Evolutionary conservation across 2,113 vertebrate genomes (phyloP), one percentile per base, ranked within the genome.

Genomic region (Odontophorus gujanensis): DNA sequence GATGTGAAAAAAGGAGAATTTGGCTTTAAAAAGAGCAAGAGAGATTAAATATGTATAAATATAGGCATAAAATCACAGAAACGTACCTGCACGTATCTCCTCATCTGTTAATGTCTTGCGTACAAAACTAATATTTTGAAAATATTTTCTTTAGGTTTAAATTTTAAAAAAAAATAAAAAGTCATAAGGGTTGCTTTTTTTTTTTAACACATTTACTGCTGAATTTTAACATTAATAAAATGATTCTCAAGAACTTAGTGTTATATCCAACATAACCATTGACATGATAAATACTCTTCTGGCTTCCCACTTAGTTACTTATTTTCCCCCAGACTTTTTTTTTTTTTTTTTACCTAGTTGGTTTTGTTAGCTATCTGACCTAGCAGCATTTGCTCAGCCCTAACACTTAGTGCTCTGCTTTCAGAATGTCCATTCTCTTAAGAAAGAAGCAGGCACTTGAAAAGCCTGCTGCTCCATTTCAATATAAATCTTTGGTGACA

Each of bases 391-490:
- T 85, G 2, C 36, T 87, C 30, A 65, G 53, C 30, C 68, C 3
- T 66, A 58, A n/a, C 58, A 79, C 16, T 65, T 42, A 62, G 20
- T 7, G 1, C 8, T 92, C 40, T 94, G 58, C 87, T 90, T 93
- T 90, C 73, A 89, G 40, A 79, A 76, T 28, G 16, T 24, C 20
- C 89, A 14, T 81, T 92, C 86, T 94, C 61, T 90, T 65, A 40
- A 6, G 63, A 65, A 73, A 77, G 36, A 51, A 45, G 34, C 9
- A 71, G 22, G 17, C 12, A 69, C 40, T 88, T 93, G 77, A 76
- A 86, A 69, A 21, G 13, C 30, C 67, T 85, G 8, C n/a, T 85
- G 26, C 40, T 69, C n/a, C 36, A 69, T 89, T 93, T 89, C 69
- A 73, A 28, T n/a, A 34, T 2, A 79, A 75, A 88, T 86, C 11